Percentiles rank a stretch among this genome's conserved stretches.
Evolutionary conservation across 1,140 invertebrate genomes (phyloP).

Genomic region (Lordiphosa stackelbergi): DNA sequence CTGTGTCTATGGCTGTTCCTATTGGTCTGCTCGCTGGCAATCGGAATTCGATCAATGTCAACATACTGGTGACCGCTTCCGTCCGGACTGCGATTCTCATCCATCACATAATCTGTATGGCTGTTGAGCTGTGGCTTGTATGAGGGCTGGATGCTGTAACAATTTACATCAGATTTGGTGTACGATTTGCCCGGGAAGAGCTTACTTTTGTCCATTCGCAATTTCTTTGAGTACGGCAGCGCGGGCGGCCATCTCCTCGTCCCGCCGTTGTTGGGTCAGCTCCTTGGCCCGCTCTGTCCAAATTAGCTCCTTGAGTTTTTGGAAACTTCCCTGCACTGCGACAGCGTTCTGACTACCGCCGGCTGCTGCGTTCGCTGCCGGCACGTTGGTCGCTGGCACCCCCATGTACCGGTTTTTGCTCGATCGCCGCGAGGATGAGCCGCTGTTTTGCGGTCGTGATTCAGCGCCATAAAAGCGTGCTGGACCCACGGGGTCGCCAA

Average conservation of each 20-base stretch:
- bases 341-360: slow-evolving; percentile 37
- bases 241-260: slow-evolving; percentile 81
- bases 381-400: slow-evolving; percentile 16
- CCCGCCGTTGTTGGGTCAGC: slow-evolving; percentile 81
- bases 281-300: slow-evolving; percentile 83
- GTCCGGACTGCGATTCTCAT: slow-evolving; percentile 66
- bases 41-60: slow-evolving; percentile 27
- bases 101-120: slow-evolving; percentile 52
- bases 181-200: background rate
- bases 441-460: slow-evolving; percentile 23
- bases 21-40: slow-evolving; percentile 34
- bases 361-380: slow-evolving; percentile 22
- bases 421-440: slow-evolving; percentile 31
- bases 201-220: slow-evolving; percentile 77
- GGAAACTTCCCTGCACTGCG: slow-evolving; percentile 82
- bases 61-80: slow-evolving; percentile 22
- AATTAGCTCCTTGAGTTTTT: slow-evolving; percentile 81
- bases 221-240: slow-evolving; percentile 80
- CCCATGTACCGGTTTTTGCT: slow-evolving; percentile 63
- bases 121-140: slow-evolving; percentile 22
- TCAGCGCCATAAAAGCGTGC: slow-evolving; percentile 49
- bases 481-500: slow-evolving; percentile 21
- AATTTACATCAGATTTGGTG: too few relatives aligned
- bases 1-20: slow-evolving; percentile 19
- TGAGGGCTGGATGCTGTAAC: slow-evolving; percentile 36